Base-by-base conservation (phyloP, 2,113 vertebrate species). In the Tenebrosternarchus preto region DNA sequence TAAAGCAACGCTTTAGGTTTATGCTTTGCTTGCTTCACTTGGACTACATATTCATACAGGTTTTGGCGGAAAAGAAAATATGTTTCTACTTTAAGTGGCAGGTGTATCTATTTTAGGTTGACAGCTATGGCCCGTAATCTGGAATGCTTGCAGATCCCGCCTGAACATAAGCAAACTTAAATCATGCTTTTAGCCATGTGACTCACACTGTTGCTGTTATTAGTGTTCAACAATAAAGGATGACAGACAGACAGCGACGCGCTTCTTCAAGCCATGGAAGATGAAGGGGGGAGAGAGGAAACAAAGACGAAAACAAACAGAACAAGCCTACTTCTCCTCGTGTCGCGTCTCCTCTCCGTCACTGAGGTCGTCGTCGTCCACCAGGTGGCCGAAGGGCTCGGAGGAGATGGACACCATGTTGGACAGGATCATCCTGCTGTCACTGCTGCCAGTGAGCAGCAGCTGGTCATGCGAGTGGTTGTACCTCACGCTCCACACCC, bases 351-450 rank as follows among this genome's bases (percentile, higher is more conserved):
- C 98, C 85, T 98, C 97, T 8, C 93, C 93, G 79, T 98, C 98
- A 59, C 98, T 99, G 76, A 96, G 91, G 29, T 99, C 98, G 0
- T 98, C 97, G 1, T 99, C 98, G 2, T 99, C 98, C 83, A 96
- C 96, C 90, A 98, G 89, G 87, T 98, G 98, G 20, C 98, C 98
- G 12, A 98, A 98, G 1, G 98, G 98, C 90, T 99, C 98, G 0
- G 98, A 99, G 86, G 98, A 99, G 92, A 99, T 99, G 85, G 98
- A 99, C 81, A 98, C 97, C 97, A 99, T 99, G 85, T 99, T 99
- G 89, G 98, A 98, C 56, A 99, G 94, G 87, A 99, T 97, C 89
- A 99, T 95, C 87, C 97, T 92, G 93, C 98, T 98, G 91, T 99
- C 98, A 33, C 98, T 99, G 94, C 98, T 99, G 88, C 94, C 97